Conservation (phyloP, 1,140 invertebrate species). For the Lordiphosa collinella region DNA sequence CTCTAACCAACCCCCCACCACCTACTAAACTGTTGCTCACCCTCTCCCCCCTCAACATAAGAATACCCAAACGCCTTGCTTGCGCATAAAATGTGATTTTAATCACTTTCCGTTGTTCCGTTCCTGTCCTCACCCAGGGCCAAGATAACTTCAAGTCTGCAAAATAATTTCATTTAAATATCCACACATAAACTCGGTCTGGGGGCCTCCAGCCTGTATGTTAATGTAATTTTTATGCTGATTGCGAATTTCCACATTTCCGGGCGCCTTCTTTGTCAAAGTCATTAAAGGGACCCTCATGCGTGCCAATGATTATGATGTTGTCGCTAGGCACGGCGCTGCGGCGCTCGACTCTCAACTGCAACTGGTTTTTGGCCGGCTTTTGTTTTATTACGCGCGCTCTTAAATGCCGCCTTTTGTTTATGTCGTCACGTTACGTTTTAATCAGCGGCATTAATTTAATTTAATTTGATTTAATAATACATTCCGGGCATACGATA, state of each 20-base stretch:
- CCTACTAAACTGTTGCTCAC: slow-evolving; percentile 16
- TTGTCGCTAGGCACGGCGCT: slow-evolving; percentile 29
- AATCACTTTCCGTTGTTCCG: slow-evolving; percentile 72
- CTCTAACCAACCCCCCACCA: no score
- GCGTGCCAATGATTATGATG: slow-evolving; percentile 56
- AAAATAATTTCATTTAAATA: slow-evolving; percentile 73
- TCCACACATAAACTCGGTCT: slow-evolving; percentile 54
- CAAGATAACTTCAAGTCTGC: slow-evolving; percentile 15
- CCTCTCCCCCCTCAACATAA: not conserved
- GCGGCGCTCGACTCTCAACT: not conserved
- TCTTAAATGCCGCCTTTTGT: slow-evolving; percentile 45
- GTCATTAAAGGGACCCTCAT: slow-evolving; percentile 39
- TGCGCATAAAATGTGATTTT: slow-evolving; percentile 74
- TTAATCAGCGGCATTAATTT: slow-evolving; percentile 72
- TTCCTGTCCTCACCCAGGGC: slow-evolving; percentile 1
- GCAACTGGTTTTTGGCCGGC: slow-evolving; percentile 23
- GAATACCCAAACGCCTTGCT: slow-evolving; percentile 26
- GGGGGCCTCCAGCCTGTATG: slow-evolving; percentile 27
- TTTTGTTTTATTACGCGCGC: slow-evolving; percentile 33
- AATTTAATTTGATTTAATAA: slow-evolving; percentile 78
- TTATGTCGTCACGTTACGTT: slow-evolving; percentile 39
- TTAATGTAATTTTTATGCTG: slow-evolving; percentile 77
- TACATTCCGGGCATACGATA: slow-evolving; percentile 10
- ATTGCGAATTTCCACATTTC: slow-evolving; percentile 75
- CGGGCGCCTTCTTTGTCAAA: slow-evolving; percentile 48